A percentile compares a stretch with the other conserved stretches of the same genome.
Conservation (phyloP, 2,113 vertebrate species). For the Crypturellus undulatus region DNA sequence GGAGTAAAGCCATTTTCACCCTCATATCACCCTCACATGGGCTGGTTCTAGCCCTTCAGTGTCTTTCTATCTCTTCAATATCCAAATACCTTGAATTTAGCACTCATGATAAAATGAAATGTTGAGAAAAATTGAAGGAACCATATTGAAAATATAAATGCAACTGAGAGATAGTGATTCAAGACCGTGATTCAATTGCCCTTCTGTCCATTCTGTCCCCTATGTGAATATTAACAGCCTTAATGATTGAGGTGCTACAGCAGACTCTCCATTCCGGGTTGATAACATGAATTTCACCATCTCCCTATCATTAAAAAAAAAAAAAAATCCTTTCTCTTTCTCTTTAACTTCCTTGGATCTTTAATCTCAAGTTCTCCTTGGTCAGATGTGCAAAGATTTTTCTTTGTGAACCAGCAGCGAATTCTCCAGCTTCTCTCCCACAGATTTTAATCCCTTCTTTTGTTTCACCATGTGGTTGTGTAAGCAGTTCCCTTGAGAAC, state of each 20-base stretch:
- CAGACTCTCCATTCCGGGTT: background rate
- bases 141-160: background rate
- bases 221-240: background rate
- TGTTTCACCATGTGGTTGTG: conserved; percentile 71
- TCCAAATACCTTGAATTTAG: background rate
- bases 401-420: conserved; percentile 30
- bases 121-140: background rate
- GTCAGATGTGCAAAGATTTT: background rate
- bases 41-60: background rate
- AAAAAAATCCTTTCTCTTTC: too few relatives aligned
- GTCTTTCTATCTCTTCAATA: background rate
- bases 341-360: background rate
- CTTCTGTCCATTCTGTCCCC: rapidly evolving
- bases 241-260: background rate
- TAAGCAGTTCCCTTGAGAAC: conserved; percentile 74
- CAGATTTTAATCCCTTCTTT: conserved; percentile 74
- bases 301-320: background rate
- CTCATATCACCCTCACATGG: rapidly evolving
- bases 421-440: conserved; percentile 54
- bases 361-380: background rate
- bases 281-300: background rate
- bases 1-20: background rate
- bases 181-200: background rate
- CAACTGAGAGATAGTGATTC: background rate
- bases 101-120: background rate